Conservation (phyloP, 2,797 vertebrate species). For the Anguilla obscura region DNA sequence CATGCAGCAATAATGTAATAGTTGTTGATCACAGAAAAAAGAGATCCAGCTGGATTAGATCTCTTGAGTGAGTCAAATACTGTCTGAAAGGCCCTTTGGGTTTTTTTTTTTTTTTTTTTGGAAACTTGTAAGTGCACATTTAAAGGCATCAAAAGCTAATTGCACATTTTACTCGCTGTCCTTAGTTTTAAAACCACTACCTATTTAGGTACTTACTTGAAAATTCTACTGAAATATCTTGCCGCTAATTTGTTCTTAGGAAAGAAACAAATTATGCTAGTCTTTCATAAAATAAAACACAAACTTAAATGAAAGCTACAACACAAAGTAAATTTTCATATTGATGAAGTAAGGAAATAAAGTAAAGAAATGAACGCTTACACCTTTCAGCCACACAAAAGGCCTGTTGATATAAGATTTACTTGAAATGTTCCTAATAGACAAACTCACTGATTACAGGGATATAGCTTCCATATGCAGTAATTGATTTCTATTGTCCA, state of each 20-base stretch:
- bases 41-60: conserved; percentile 64
- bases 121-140: conserved; percentile 62
- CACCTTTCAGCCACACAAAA: not conserved
- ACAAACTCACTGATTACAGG: conserved; percentile 3
- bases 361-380: not conserved
- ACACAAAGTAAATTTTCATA: not conserved
- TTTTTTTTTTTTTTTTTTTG: conserved; percentile 58
- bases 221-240: conserved; percentile 18
- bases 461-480: not conserved
- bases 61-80: conserved; percentile 67
- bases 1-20: conserved; percentile 71
- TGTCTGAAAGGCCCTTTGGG: conserved; percentile 70
- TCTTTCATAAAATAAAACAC: conserved; percentile 19
- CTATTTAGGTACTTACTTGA: conserved; percentile 48
- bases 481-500: conserved; percentile 13
- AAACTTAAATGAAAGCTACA: conserved; percentile 7
- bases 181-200: conserved; percentile 53
- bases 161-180: conserved; percentile 71
- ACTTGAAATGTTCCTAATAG: not conserved
- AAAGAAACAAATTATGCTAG: not conserved
- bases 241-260: not conserved
- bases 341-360: not conserved
- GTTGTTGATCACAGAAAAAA: conserved; percentile 61
- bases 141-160: conserved; percentile 65
- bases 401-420: not conserved